These are phyloP conservation scores for Phalanger gymnotis DNA, from an alignment of 2,797 vertebrate species.

Conservation along the genomic window DNA sequence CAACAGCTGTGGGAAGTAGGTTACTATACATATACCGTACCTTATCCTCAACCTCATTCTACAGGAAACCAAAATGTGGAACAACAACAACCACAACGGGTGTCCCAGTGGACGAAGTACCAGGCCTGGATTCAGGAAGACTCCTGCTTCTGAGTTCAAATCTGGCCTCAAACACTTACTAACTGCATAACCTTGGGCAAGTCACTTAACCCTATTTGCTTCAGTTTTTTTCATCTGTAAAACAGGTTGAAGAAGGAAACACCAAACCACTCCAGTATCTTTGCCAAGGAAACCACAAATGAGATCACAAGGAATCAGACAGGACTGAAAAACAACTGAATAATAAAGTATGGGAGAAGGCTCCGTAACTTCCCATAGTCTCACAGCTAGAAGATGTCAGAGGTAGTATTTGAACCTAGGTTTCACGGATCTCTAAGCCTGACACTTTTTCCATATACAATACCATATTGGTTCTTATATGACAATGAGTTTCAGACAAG, in stretches of 20 bases:
- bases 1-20: neutral
- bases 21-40: neutral
- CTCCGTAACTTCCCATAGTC: neutral
- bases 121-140: neutral
- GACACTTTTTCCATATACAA: neutral
- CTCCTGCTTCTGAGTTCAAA: no score
- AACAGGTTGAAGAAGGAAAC: no score
- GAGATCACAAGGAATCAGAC: no score
- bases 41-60: neutral
- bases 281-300: no score
- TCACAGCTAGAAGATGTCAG: neutral
- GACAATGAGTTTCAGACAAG: neutral
- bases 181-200: no score
- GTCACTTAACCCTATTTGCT: no score
- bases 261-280: no score
- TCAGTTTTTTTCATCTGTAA: no score
- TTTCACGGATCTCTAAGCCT: neutral
- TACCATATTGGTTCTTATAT: neutral
- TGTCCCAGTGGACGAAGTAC: neutral
- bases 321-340: no score
- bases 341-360: neutral
- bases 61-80: neutral
- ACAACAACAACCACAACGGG: neutral
- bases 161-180: no score
- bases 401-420: neutral